Conservation (phyloP, 2,113 vertebrate species). For the Petroica traversi region DNA sequence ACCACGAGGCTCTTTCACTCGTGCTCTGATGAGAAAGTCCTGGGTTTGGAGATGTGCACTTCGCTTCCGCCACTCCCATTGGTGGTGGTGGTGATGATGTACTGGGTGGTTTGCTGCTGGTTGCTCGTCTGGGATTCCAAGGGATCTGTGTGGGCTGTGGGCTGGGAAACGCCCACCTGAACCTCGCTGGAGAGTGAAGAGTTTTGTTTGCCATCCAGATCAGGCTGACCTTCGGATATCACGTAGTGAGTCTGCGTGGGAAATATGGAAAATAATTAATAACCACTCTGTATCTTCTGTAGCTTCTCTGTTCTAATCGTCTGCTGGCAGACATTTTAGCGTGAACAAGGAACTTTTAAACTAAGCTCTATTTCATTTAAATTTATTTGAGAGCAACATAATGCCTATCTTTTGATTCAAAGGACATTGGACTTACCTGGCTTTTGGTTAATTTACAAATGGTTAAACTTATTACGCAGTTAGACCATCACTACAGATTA, state of each 20-base stretch:
- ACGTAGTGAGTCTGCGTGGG: constrained; percentile 89
- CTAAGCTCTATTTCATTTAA: neutral
- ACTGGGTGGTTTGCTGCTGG: constrained; percentile 87
- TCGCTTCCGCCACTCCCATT: constrained; percentile 82
- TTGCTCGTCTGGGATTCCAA: constrained; percentile 77
- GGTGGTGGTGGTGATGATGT: constrained; percentile 93
- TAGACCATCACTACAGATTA: neutral
- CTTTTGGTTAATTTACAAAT: neutral
- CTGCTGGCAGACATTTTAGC: neutral
- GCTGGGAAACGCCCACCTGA: constrained; percentile 69
- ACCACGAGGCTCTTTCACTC: neutral
- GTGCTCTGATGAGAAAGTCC: constrained; percentile 27
- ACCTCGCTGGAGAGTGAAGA: constrained; percentile 64
- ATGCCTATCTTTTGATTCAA: neutral
- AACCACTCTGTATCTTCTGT: neutral
- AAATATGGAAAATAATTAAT: neutral
- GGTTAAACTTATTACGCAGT: neutral
- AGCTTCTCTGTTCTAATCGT: neutral
- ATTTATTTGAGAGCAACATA: neutral
- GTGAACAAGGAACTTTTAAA: neutral
- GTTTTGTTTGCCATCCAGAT: constrained; percentile 86
- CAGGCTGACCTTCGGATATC: constrained; percentile 91
- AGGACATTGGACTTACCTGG: neutral
- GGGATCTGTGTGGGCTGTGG: constrained; percentile 74
- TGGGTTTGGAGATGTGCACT: constrained; percentile 90